These are phyloP conservation scores for Copidosoma aretas DNA, from an alignment of 2,888 invertebrate species.

Conservation along the genomic window DNA sequence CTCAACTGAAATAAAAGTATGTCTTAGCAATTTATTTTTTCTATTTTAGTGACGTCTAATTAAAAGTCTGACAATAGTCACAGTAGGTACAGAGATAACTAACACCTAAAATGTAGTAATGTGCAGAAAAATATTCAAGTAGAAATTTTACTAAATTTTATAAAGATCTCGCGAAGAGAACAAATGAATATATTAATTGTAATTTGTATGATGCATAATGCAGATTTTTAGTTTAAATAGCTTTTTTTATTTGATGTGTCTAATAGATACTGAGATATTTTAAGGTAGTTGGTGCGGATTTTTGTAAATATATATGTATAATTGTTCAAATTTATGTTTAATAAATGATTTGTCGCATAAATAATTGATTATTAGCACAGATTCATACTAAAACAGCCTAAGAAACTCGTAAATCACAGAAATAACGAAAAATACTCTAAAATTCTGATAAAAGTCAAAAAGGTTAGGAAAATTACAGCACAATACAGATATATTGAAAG, in stretches of 20 bases:
- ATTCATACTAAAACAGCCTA: too few species aligned
- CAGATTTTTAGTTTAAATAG: background rate
- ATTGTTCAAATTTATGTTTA: too few species aligned
- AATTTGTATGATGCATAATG: constrained; percentile 2
- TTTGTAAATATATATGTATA: too few species aligned
- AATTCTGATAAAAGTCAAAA: too few species aligned
- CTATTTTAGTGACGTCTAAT: constrained; percentile 20
- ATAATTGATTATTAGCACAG: too few species aligned
- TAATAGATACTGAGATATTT: too few species aligned
- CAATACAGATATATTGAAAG: too few species aligned
- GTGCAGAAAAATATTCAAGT: background rate
- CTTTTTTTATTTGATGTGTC: constrained; percentile 15
- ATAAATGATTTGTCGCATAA: too few species aligned
- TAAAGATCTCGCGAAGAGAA: constrained; percentile 7
- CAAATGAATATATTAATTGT: background rate
- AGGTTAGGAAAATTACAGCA: too few species aligned
- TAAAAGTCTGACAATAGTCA: constrained; percentile 21
- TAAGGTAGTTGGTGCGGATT: too few species aligned
- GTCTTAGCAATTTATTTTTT: constrained; percentile 6
- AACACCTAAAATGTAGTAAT: constrained; percentile 9
- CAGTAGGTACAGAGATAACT: background rate
- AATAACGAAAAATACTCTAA: too few species aligned
- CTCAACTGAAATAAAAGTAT: background rate
- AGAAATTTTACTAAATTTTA: constrained; percentile 22
- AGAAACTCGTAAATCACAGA: too few species aligned